Evolutionary conservation across 1,140 invertebrate genomes (phyloP).

Genomic region (Platyscapa corneri): DNA sequence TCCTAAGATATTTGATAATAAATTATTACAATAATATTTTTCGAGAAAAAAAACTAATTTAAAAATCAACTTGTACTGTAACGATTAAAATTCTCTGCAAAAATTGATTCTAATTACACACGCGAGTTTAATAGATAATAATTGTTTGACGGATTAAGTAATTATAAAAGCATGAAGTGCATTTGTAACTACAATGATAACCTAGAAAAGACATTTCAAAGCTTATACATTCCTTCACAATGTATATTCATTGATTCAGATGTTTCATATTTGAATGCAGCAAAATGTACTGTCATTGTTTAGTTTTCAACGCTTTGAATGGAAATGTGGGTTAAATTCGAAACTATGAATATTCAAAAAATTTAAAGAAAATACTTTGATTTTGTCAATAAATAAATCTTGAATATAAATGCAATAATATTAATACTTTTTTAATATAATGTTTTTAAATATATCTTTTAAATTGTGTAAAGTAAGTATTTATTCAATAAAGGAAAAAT

Average conservation of each 20-base stretch:
- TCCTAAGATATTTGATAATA: no score
- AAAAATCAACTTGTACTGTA: no score
- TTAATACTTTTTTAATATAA: no score
- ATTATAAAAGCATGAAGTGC: neutral
- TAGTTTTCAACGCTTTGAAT: neutral
- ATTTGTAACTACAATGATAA: neutral
- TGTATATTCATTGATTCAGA: neutral
- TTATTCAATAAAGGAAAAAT: no score
- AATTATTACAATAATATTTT: no score
- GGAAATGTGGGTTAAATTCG: neutral
- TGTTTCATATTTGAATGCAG: neutral
- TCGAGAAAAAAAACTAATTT: no score
- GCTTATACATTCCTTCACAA: neutral
- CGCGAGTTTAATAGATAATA: no score
- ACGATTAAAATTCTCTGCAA: no score
- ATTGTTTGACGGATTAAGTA: neutral
- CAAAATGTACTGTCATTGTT: neutral
- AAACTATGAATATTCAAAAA: neutral
- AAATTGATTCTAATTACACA: no score
- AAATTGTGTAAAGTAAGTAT: no score
- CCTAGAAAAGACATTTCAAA: neutral
- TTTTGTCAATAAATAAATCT: no score
- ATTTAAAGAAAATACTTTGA: neutral
- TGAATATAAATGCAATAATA: neutral
- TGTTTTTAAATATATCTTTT: no score